Base-by-base conservation (phyloP, 1,140 invertebrate species). In the Plutomurus gul region DNA sequence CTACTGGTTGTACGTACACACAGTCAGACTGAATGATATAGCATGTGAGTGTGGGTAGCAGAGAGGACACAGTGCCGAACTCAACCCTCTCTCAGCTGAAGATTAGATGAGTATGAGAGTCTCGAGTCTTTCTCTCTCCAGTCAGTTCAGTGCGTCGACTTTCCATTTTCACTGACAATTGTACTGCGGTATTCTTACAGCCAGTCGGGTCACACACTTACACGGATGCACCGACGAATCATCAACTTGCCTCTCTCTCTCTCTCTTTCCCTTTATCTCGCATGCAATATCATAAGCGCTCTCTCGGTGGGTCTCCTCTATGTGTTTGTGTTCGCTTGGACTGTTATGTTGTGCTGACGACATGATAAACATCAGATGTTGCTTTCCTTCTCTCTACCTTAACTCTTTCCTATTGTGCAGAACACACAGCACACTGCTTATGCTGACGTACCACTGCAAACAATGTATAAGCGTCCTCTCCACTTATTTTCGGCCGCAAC, bases 41-140 rank as follows among this genome's bases (percentile, higher is more conserved):
- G 39, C n/a, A 43, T n/a, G n/a, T n/a, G n/a, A 43, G n/a, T 13
- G 39, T 13, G n/a, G n/a, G 10, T 10, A 43, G 39, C 39, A 43
- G 39, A 36, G 22, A 56, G 51, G 27, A 13, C 51, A 11, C 11
- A 43, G 16, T 3, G 36, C 30, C 18, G 13, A n/a, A 65, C 30
- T 65, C 56, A 30, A 65, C 18, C n/a, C n/a, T n/a, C n/a, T n/a
- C n/a, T 65, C 56, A 65, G 36, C 56, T 65, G 30, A 36, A 65
- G 56, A 65, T 65, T 65, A 65, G 56, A 65, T 65, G 56, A 65
- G 56, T n/a, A 65, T 65, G 56, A 65, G 56, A 65, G 56, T 65
- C 56, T 65, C 56, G 39, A 43, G 39, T n/a, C 30, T 56, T 13
- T 25, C 51, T 25, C n/a, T 51, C 49, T 60, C 25, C n/a, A n/a